Conservation (phyloP, 92 coral and sea anemone genomes). For the Isaurus tuberculatus region DNA sequence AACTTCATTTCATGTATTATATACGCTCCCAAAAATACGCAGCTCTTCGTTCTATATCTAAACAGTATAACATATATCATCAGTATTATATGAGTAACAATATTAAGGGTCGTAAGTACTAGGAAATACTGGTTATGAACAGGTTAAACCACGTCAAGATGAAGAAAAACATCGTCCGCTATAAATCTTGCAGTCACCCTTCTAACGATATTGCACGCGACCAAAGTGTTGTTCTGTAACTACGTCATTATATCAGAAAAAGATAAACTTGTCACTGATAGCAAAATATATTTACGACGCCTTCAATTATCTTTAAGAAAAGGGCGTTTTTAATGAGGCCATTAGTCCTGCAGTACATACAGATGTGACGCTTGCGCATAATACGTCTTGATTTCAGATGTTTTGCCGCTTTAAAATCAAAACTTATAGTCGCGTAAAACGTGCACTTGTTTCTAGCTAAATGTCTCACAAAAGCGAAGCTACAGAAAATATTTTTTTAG, state of each 20-base stretch:
- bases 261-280: background rate
- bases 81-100: background rate
- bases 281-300: background rate
- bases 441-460: too few relatives aligned
- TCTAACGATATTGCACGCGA: constrained; percentile 28
- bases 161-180: background rate
- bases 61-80: background rate
- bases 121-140: background rate
- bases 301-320: background rate
- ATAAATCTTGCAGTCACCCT: background rate
- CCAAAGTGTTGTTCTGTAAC: background rate
- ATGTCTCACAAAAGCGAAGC: too few relatives aligned
- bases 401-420: too few relatives aligned
- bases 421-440: too few relatives aligned
- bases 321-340: background rate
- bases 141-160: too few relatives aligned
- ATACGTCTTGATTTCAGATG: too few relatives aligned
- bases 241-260: background rate
- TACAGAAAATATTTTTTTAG: too few relatives aligned
- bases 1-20: background rate
- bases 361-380: background rate
- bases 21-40: background rate
- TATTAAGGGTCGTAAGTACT: constrained; percentile 9
- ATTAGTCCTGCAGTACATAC: background rate
- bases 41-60: background rate